These are phyloP conservation scores for Tetraodon nigroviridis DNA, from an alignment of 2,113 vertebrate genomes.

Conservation along the genomic window DNA sequence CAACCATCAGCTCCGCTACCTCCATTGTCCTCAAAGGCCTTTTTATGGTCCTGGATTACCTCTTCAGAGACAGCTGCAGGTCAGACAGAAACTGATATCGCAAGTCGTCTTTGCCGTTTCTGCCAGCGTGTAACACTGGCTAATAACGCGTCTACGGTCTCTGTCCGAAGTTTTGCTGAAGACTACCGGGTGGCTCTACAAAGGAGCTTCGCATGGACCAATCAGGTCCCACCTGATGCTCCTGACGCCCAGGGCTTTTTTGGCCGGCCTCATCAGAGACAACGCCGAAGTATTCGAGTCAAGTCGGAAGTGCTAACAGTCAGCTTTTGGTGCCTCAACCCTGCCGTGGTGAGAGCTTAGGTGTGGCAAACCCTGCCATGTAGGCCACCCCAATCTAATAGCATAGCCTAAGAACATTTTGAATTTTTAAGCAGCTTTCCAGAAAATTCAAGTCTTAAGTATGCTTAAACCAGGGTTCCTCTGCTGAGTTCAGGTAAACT, in stretches of 20 bases:
- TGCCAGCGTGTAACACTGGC: neutral
- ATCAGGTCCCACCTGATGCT: constrained; percentile 67
- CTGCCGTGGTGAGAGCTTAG: constrained; percentile 86
- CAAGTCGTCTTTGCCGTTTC: neutral
- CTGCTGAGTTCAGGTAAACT: neutral
- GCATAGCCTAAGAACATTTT: neutral
- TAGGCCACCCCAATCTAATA: neutral
- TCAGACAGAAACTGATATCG: constrained; percentile 52
- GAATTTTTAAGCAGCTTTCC: no score
- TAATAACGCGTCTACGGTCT: neutral
- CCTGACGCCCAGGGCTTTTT: constrained; percentile 75
- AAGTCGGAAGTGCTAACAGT: constrained; percentile 81
- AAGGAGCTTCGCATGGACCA: constrained; percentile 83
- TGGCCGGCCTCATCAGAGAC: constrained; percentile 42
- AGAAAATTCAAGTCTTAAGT: neutral
- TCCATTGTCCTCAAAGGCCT: constrained; percentile 85
- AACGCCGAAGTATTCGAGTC: constrained; percentile 65
- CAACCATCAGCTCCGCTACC: constrained; percentile 80
- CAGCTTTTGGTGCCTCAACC: constrained; percentile 98
- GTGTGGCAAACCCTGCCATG: neutral
- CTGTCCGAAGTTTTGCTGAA: constrained; percentile 79
- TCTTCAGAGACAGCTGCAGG: constrained; percentile 85
- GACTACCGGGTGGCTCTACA: constrained; percentile 91
- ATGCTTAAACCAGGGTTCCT: neutral
- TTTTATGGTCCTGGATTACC: constrained; percentile 88